Evolutionary conservation across 2,888 invertebrate species (phyloP).

Genomic region (Andrena hattorfiana): DNA sequence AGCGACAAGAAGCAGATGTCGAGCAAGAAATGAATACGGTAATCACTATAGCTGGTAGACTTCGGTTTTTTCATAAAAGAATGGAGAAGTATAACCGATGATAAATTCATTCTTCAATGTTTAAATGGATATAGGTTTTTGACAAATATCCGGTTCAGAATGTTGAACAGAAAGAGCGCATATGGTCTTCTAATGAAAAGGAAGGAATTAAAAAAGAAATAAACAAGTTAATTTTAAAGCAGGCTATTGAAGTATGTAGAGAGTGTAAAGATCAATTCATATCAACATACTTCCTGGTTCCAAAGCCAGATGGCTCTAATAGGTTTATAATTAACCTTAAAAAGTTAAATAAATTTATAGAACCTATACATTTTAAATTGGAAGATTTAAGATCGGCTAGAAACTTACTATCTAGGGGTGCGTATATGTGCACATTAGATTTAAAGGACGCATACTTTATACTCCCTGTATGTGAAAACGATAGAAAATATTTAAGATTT

Average conservation of each 20-base stretch:
- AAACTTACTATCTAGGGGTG: too few species aligned
- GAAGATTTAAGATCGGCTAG: too few species aligned
- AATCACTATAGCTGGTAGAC: neutral
- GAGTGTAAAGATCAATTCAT: neutral
- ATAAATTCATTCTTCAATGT: neutral
- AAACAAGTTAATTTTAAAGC: neutral
- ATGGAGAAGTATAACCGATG: too few species aligned
- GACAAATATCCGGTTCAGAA: neutral
- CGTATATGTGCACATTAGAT: neutral
- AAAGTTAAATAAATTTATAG: neutral
- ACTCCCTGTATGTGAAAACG: neutral
- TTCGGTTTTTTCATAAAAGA: neutral
- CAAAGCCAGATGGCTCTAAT: slow-evolving; percentile 7
- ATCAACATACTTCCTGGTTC: neutral
- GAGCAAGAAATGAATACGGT: neutral
- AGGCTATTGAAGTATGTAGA: neutral
- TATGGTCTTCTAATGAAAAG: neutral
- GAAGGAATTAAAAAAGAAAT: neutral
- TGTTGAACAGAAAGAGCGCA: neutral
- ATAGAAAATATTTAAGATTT: neutral
- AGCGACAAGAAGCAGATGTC: neutral
- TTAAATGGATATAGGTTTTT: neutral
- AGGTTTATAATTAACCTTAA: slow-evolving; percentile 2
- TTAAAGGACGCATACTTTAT: neutral
- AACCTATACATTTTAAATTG: slow-evolving; percentile 2